Base-by-base conservation (phyloP, 2,797 vertebrate genomes). In the Lutjanus argentimaculatus region DNA sequence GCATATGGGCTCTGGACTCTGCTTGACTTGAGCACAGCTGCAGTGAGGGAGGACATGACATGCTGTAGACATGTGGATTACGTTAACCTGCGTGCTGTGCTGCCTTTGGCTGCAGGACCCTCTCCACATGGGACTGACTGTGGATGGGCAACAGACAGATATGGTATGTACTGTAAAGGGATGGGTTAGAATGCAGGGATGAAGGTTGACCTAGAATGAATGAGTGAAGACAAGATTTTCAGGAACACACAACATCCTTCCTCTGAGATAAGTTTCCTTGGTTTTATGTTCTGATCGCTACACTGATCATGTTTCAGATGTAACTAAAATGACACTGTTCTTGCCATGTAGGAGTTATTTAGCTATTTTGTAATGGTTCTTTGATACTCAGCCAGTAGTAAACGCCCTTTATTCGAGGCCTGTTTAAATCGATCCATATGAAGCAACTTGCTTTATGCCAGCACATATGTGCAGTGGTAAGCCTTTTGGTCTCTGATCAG, bases 41-140 rank as follows among this genome's bases (percentile, higher is more conserved):
- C 73, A 83, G 80, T 40, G 48, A 63, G 46, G 12, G 73, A 83
- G 69, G 70, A 80, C 79, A 76, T 82, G 70, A 80, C 79, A 76
- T 82, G 74, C 88, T 85, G 71, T 69, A 85, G 86, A 69, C 84
- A 95, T 95, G 94, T 82, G 85, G 87, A 85, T 77, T 64, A 56
- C 19, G 49, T 83, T 89, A 83, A 81, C 82, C 77, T 84, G 83
- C 64, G 83, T 85, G 73, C 73, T 91, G 72, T 70, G 73, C 87
- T 85, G 68, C 63, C 61, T 87, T 48, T 82, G 70, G 81, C 68
- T 90, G 66, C 78, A 91, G 75, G 82, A 82, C 46, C 79, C 89
- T 51, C 79, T 93, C 79, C 75, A 91, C 59, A 68, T 88, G 62
- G 72, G 78, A 42, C 79, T 81, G 52, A 42, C 72, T 76, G 88